A percentile compares a stretch with the other conserved stretches of the same genome.
phyloP scores from a whole-genome alignment of 2,888 invertebrate species.

The Agriotes lineatus region DNA sequence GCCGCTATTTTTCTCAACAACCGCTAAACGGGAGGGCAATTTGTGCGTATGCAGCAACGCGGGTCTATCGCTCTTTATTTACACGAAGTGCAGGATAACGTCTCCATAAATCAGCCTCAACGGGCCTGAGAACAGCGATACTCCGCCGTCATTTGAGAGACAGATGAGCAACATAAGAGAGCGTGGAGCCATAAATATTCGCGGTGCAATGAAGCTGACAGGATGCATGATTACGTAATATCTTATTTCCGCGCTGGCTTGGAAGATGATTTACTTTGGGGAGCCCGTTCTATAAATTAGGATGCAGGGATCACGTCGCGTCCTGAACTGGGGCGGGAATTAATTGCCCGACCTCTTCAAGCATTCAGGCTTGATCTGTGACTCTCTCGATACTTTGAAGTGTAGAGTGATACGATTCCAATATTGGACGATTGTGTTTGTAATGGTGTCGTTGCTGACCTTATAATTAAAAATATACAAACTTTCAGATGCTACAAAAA shows the following conservation, averaged over 20 bases:
- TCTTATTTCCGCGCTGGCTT: not conserved
- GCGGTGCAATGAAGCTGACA: slow-evolving; percentile 8
- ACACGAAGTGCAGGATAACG: not conserved
- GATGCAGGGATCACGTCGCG: slow-evolving; percentile 8
- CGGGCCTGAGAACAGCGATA: not conserved
- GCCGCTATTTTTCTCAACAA: too few relatives aligned
- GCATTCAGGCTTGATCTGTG: slow-evolving; percentile 2
- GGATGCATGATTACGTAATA: slow-evolving; percentile 7
- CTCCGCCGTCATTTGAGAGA: slow-evolving; percentile 1
- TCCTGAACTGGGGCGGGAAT: slow-evolving; percentile 1
- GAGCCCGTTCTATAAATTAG: slow-evolving; percentile 4
- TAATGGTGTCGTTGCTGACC: too few relatives aligned
- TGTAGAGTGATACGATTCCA: too few relatives aligned
- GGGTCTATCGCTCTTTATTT: not conserved
- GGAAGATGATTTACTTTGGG: slow-evolving; percentile 3
- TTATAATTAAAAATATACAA: too few relatives aligned
- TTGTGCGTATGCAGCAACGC: too few relatives aligned
- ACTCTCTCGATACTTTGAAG: too few relatives aligned
- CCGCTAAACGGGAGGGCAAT: too few relatives aligned
- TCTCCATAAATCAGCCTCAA: slow-evolving; percentile 4
- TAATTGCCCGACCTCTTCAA: slow-evolving; percentile 18
- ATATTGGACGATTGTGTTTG: too few relatives aligned
- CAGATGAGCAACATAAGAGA: slow-evolving; percentile 1
- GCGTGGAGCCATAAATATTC: not conserved
- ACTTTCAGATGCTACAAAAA: too few relatives aligned